phyloP scores from a whole-genome alignment of 2,888 invertebrate genomes.

The Trachelus tabidus region DNA sequence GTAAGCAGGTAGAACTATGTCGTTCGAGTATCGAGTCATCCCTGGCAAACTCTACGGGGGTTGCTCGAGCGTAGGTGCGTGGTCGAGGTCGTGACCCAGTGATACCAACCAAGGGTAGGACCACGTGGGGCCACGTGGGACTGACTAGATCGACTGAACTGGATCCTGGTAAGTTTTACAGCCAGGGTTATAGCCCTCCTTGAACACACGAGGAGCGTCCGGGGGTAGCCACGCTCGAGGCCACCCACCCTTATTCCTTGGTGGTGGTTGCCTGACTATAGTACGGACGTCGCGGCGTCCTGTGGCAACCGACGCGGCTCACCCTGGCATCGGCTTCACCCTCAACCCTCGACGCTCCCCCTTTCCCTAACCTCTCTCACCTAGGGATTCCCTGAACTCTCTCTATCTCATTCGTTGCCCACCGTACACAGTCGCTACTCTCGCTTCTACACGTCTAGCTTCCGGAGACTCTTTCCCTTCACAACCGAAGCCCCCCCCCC shows the following conservation, averaged over 20 bases:
- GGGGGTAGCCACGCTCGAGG: constrained; percentile 5
- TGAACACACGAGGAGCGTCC: constrained; percentile 15
- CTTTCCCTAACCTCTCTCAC: constrained; percentile 22
- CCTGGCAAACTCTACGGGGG: not conserved
- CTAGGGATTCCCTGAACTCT: constrained; percentile 29
- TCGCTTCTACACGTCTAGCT: constrained; percentile 24
- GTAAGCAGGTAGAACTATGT: too few species aligned
- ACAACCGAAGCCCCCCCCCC: not conserved
- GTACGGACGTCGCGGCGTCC: constrained; percentile 15
- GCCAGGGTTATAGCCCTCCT: constrained; percentile 40
- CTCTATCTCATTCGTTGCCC: constrained; percentile 20
- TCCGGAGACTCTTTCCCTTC: constrained; percentile 16
- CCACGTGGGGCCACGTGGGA: constrained; percentile 25
- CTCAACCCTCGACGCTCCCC: constrained; percentile 14
- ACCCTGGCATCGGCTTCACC: constrained; percentile 38
- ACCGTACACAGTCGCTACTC: constrained; percentile 25
- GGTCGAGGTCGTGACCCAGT: constrained; percentile 37
- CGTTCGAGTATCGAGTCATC: too few species aligned
- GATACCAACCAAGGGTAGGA: constrained; percentile 23
- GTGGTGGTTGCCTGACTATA: constrained; percentile 15
- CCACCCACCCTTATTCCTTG: constrained; percentile 23
- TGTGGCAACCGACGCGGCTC: constrained; percentile 18
- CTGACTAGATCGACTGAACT: constrained; percentile 39
- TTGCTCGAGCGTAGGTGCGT: constrained; percentile 24
- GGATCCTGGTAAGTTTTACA: constrained; percentile 47